These are phyloP conservation scores for Gastrophryne carolinensis DNA, from an alignment of 2,797 vertebrate species.

Conservation along the genomic window DNA sequence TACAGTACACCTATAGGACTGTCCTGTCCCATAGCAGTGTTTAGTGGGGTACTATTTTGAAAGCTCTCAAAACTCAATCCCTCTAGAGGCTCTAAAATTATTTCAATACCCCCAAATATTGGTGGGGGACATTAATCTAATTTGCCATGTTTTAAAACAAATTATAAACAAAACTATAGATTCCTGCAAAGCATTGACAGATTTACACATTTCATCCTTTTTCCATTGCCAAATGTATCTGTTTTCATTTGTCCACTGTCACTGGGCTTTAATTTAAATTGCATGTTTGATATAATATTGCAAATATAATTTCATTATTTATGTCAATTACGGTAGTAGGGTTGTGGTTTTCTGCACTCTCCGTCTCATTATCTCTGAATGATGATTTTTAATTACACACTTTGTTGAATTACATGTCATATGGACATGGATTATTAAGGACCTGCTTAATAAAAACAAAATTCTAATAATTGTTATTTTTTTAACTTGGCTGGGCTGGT, in stretches of 20 bases:
- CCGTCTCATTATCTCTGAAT: slow-evolving; percentile 32
- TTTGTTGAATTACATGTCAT: not conserved
- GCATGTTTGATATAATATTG: not conserved
- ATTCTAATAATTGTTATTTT: not conserved
- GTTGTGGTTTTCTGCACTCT: not conserved
- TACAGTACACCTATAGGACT: too few relatives aligned
- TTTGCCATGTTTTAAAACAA: too few relatives aligned
- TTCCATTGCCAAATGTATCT: not conserved
- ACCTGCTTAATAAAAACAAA: slow-evolving; percentile 23
- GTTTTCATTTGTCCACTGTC: not conserved
- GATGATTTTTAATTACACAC: slow-evolving; percentile 35
- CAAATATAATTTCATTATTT: slow-evolving; percentile 2
- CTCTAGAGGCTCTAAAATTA: too few relatives aligned
- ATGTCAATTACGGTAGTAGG: slow-evolving; percentile 20
- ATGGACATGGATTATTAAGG: slow-evolving; percentile 9
- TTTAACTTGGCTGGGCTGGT: too few relatives aligned
- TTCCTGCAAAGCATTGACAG: not conserved
- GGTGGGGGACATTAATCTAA: too few relatives aligned
- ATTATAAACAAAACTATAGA: too few relatives aligned
- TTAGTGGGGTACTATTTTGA: too few relatives aligned
- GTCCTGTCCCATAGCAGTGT: too few relatives aligned
- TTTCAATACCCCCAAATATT: too few relatives aligned
- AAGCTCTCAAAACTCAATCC: too few relatives aligned
- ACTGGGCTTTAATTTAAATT: slow-evolving; percentile 16
- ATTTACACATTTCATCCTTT: not conserved